Evolutionary conservation across 2,888 invertebrate species (phyloP).

Genomic region (Netelia inedita): DNA sequence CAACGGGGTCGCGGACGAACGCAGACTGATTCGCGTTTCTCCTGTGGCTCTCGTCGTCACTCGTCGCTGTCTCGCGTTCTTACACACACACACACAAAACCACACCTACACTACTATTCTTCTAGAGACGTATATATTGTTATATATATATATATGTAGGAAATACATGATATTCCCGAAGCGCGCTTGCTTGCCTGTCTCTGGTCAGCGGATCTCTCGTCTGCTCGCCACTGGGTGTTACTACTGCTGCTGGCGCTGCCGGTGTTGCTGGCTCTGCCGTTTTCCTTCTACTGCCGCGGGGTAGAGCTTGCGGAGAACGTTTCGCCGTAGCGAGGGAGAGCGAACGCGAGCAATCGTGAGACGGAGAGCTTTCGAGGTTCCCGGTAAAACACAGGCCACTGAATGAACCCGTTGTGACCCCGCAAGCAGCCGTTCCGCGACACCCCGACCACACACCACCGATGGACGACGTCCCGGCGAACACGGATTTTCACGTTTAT

Average conservation of each 20-base stretch:
- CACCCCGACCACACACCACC: slow-evolving; percentile 52
- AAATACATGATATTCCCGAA: slow-evolving; percentile 27
- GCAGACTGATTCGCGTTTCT: slow-evolving; percentile 63
- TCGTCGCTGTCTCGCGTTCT: not conserved
- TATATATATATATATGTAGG: slow-evolving; percentile 4
- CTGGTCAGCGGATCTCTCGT: slow-evolving; percentile 50
- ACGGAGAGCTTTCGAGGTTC: slow-evolving; percentile 54
- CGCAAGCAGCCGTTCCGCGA: slow-evolving; percentile 68
- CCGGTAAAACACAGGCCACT: slow-evolving; percentile 75
- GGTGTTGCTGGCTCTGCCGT: slow-evolving; percentile 49
- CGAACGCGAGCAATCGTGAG: slow-evolving; percentile 18
- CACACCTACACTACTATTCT: not conserved
- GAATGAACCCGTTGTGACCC: slow-evolving; percentile 81
- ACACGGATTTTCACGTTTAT: slow-evolving; percentile 52
- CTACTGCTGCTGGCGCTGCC: slow-evolving; percentile 41
- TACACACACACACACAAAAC: not conserved
- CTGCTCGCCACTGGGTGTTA: slow-evolving; percentile 42
- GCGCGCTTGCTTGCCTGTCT: slow-evolving; percentile 55
- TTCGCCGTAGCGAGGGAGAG: slow-evolving; percentile 40
- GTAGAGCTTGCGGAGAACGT: slow-evolving; percentile 37
- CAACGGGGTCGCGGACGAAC: slow-evolving; percentile 70
- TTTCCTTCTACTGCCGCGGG: slow-evolving; percentile 39
- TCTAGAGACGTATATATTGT: not conserved
- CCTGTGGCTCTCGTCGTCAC: slow-evolving; percentile 63
- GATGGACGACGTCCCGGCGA: slow-evolving; percentile 47